Evolutionary conservation across 2,888 invertebrate genomes (phyloP), one percentile per base, ranked within the genome.

Genomic region (Caenorhabditis uteleia): DNA sequence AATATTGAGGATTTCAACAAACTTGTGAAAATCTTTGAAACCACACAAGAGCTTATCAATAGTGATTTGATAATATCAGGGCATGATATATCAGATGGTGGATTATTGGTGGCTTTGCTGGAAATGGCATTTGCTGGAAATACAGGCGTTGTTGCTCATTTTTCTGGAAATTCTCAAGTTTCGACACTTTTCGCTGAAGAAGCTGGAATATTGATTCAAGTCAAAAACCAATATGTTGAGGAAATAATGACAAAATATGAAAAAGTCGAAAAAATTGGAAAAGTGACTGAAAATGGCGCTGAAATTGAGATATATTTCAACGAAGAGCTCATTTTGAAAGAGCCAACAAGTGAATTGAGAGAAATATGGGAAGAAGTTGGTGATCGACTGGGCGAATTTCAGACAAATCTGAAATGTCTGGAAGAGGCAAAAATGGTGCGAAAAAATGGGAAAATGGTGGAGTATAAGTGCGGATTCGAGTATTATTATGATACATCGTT

Each of bases 61-160:
- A 38, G 48, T 3, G 55, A 53, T 8, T 43, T 45, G 2, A 46
- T 79, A 34, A 58, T 77, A 5, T 53, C 79, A 5, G 95, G 95
- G 0, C 97, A 98, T 84, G 97, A 98, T 84, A 88, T 97, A 5
- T 95, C 95, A 83, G 97, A 97, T 86, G 97, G 98, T 21, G 97
- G 98, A 27, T 86, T 97, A 29, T 87, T 97, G 38, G 91, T 91
- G 0, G 91, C 92, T 75, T 84, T 92, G 0, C 83, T 97, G 58
- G 97, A 98, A 86, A 95, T 97, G 95, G 90, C 91, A n/a, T 92
- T 97, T 83, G 93, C 89, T 55, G 95, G 95, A 33, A 86, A 94
- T 57, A 73, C 47, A 61, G 83, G 62, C 5, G 44, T 77, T 26
- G 62, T 70, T 26, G 25, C 39, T 2, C 33, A 50, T 36, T 26